Conservation (phyloP, 2,113 vertebrate species). For the Columba livia region DNA sequence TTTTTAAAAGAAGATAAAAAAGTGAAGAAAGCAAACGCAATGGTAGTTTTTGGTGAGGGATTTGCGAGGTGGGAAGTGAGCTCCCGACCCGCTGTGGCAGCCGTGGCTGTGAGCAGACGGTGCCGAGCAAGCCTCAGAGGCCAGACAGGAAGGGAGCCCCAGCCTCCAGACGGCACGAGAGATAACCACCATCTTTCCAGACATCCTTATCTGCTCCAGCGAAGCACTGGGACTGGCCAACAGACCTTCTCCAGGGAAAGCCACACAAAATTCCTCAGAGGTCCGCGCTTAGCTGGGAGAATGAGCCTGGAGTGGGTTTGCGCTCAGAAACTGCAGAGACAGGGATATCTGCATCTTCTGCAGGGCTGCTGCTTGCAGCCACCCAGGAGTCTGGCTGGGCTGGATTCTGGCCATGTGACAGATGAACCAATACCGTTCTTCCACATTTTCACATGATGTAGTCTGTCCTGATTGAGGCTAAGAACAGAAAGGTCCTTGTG, state of each 20-base stretch:
- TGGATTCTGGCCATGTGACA: background rate
- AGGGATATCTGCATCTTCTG: background rate
- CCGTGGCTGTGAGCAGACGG: background rate
- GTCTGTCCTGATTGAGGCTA: background rate
- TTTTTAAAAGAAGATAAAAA: background rate
- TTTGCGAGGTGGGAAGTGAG: background rate
- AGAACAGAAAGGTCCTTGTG: background rate
- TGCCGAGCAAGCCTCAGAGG: background rate
- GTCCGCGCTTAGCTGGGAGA: rapidly evolving
- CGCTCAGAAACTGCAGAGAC: background rate
- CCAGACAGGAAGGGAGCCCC: conserved; percentile 23
- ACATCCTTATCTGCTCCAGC: background rate
- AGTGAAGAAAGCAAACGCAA: background rate
- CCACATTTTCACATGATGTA: background rate
- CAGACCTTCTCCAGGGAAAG: background rate
- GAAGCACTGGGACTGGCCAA: background rate
- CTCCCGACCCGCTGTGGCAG: background rate
- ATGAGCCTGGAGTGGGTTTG: background rate
- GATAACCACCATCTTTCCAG: conserved; percentile 53
- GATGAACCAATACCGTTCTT: background rate
- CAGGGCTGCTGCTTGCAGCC: background rate
- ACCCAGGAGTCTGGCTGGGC: background rate
- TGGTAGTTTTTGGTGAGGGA: background rate
- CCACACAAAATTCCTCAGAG: rapidly evolving
- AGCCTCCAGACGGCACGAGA: background rate